Conservation (phyloP, 2,113 vertebrate genomes). For the Neomonachus schauinslandi region DNA sequence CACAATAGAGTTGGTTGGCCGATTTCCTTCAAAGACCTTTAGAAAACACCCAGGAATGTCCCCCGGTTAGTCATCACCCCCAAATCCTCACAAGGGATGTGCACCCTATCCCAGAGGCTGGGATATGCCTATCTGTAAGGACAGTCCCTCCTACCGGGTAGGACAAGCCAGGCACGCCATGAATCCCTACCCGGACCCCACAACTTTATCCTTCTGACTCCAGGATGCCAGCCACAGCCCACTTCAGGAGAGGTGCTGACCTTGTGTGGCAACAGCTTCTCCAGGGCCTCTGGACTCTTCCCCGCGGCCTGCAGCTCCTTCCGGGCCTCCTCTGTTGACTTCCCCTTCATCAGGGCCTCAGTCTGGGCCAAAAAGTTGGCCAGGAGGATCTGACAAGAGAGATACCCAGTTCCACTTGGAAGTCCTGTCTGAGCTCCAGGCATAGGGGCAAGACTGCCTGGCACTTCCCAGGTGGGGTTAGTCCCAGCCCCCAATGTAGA, state of each 20-base stretch:
- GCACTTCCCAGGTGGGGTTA: neutral
- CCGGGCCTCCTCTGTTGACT: conserved; percentile 91
- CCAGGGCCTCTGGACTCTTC: conserved; percentile 87
- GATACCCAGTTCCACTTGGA: neutral
- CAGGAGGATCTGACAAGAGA: conserved; percentile 91
- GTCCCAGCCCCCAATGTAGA: neutral
- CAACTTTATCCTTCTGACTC: neutral
- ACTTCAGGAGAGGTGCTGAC: conserved; percentile 78
- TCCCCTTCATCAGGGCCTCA: conserved; percentile 98
- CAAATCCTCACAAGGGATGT: neutral
- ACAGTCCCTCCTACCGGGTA: neutral
- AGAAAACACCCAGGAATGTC: conserved; percentile 57
- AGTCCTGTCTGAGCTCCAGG: neutral
- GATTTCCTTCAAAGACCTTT: conserved; percentile 98
- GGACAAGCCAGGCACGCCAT: neutral
- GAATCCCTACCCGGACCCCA: neutral
- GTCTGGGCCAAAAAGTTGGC: conserved; percentile 98
- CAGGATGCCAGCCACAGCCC: neutral
- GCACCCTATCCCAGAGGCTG: neutral
- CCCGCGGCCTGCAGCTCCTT: conserved; percentile 92
- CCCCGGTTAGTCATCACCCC: neutral
- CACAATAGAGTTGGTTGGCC: conserved; percentile 96
- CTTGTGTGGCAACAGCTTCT: conserved; percentile 97
- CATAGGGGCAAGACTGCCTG: neutral
- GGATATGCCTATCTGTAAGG: neutral